Conservation (phyloP, 2,113 vertebrate species). For the Tachuris rubrigastra region DNA sequence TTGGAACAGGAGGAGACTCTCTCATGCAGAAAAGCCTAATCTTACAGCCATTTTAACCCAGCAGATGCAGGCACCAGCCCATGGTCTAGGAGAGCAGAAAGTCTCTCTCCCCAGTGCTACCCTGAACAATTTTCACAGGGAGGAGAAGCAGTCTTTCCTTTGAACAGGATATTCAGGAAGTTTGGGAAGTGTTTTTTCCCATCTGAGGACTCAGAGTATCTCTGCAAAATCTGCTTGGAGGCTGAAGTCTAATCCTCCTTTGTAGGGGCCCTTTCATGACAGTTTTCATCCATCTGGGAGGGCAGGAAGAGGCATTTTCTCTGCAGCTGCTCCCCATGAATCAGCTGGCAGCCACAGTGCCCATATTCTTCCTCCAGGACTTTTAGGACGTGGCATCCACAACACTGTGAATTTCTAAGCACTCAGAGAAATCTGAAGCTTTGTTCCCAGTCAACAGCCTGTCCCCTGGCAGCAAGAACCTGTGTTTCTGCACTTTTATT, state of each 20-base stretch:
- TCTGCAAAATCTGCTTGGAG: background rate
- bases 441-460: background rate
- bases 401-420: background rate
- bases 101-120: background rate
- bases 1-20: background rate
- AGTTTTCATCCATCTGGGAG: conserved; percentile 20
- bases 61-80: background rate
- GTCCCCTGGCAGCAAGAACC: background rate
- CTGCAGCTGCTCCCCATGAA: conserved; percentile 7
- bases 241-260: background rate
- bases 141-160: background rate
- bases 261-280: background rate
- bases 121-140: background rate
- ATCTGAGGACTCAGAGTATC: background rate
- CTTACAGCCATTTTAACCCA: background rate
- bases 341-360: background rate
- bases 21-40: background rate
- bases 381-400: background rate
- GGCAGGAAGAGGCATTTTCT: conserved; percentile 25
- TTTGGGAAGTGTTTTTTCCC: background rate
- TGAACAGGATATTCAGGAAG: background rate
- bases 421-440: background rate
- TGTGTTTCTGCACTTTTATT: background rate
- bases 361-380: background rate
- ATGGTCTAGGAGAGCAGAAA: background rate